These are phyloP conservation scores for Tenthredo livida DNA, from an alignment of 2,888 invertebrate genomes.

Conservation along the genomic window DNA sequence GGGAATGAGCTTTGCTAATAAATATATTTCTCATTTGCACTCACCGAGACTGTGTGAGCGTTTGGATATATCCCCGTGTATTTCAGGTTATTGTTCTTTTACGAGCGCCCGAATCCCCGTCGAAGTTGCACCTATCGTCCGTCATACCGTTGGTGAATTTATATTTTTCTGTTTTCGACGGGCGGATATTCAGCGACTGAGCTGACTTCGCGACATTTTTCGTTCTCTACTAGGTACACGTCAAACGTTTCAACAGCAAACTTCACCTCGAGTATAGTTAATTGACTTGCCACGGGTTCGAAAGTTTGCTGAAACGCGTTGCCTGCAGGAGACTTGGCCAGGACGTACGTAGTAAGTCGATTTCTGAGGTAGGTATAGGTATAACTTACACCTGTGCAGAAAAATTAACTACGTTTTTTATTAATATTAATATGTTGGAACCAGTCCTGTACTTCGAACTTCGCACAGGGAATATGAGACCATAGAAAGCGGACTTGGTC, in stretches of 20 bases:
- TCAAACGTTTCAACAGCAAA: constrained; percentile 15
- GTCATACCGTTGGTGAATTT: constrained; percentile 25
- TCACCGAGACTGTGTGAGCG: constrained; percentile 18
- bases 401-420: constrained; percentile 1
- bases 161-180: constrained; percentile 8
- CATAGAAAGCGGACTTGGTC: background rate
- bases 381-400: background rate
- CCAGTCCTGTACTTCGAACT: background rate
- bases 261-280: constrained; percentile 1
- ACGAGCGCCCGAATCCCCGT: constrained; percentile 37
- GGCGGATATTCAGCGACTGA: background rate
- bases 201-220: background rate
- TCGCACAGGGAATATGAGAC: background rate
- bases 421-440: background rate
- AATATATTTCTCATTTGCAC: constrained; percentile 59
- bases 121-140: constrained; percentile 27
- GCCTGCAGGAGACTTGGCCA: background rate
- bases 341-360: background rate
- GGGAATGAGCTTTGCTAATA: constrained; percentile 51
- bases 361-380: background rate
- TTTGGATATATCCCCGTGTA: constrained; percentile 10
- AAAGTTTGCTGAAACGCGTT: constrained; percentile 8
- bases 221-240: background rate
- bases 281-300: background rate
- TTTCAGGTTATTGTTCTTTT: constrained; percentile 51